Evolutionary conservation across 2,888 invertebrate species (phyloP), one percentile per base, ranked within the genome.

Genomic region (Drosophila nigritarsus): DNA sequence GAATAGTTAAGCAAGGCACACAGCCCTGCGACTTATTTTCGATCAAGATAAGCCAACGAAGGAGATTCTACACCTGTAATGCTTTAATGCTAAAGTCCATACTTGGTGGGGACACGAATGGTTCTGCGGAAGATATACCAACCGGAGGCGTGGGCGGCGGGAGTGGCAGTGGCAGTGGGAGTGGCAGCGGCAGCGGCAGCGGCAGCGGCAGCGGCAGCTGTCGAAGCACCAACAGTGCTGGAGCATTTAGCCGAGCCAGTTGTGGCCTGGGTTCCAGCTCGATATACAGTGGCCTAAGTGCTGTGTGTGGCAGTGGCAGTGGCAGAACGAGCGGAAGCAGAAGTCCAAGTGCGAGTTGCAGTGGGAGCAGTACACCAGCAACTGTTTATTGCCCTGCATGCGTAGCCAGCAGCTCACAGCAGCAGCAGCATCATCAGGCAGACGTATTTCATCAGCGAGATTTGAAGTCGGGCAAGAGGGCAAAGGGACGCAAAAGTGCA

Each of bases 51-150:
- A 87, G 89, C 82, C 83, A 88, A 82, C 89, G 85, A 70, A 84
- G 78, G 77, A 86, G 89, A 83, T 89, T 90, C 72, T 90, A 90
- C 45, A 84, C 83, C 75, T 90, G 91, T 91, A 90, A 92, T 92
- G 92, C 91, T 87, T 92, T 92, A 89, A 92, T 92, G 92, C 92
- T 92, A 87, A 92, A 91, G 79, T 91, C 92, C 67, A 90, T 92
- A 69, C 89, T 91, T 65, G 91, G 91, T 80, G 87, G 89, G 72
- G 92, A 91, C 81, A 86, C 91, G 80, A 88, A 89, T 79, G 91
- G 88, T 84, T 85, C 88, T 64, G 85, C 85, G 76, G 91, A 90
- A 79, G 92, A 90, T 66, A 29, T 65, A 65, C 74, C 65, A 66
- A 85, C 73, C 56, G 89, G 83, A 55, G 89, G 84, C 78, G 81